Evolutionary conservation across 2,113 vertebrate genomes (phyloP), one percentile per base, ranked within the genome.

Genomic region (Syngnathoides biaculeatus): DNA sequence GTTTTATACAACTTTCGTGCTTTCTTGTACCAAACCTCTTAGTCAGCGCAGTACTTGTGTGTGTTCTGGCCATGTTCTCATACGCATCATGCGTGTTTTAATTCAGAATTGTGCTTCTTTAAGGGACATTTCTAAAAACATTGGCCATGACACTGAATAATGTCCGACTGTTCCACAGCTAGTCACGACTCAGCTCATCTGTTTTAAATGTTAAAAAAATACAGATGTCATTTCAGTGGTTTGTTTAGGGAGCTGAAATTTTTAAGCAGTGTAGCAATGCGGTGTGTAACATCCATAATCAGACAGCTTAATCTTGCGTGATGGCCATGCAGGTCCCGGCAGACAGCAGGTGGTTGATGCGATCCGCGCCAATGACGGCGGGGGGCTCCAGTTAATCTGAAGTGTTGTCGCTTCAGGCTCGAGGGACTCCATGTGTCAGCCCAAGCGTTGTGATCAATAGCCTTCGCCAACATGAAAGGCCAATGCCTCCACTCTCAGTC

Each of bases 401-500:
- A 62, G 74, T 52, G 67, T 72, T 71, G 79, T 71, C 83, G 73
- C 68, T 75, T 79, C 65, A 43, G 69, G 73, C 83, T 80, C 67
- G 24, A 40, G 65, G 64, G 80, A 74, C 68, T 67, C 64, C 50
- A 13, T 56, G 53, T 85, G 84, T 81, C 85, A 87, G 35, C 72
- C 53, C 14, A 50, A 52, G 65, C 59, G 61, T 72, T 74, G 81
- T 67, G 86, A 89, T 88, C 86, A 40, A 88, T 89, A 73, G 57
- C 15, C 63, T 62, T 73, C 66, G 69, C 26, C 68, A 72, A 67
- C 43, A 50, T 11, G 52, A 70, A 35, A 69, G 79, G 76, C 79
- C 74, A 67, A 75, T 76, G 68, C 71, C 74, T 79, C 81, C 69
- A 62, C 69, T 26, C 24, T 67, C 65, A 65, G 67, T 76, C 76